phyloP scores from a whole-genome alignment of 1,140 invertebrate genomes.

The Drosophila bifasciata region DNA sequence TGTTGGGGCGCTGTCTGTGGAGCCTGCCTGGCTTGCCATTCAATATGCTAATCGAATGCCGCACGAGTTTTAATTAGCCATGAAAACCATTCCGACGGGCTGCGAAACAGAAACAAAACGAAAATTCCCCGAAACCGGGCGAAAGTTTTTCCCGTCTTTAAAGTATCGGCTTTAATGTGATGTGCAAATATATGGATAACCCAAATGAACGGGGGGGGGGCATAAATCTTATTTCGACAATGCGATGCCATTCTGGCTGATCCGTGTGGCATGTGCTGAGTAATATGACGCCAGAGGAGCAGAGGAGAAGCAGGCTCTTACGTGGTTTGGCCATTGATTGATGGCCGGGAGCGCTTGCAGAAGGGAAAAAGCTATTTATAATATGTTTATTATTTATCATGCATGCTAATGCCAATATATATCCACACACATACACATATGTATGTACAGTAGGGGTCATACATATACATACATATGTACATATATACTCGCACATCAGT shows the following conservation, averaged over 20 bases:
- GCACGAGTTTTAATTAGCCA: constrained; percentile 64
- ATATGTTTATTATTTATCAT: constrained; percentile 77
- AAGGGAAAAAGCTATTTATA: constrained; percentile 72
- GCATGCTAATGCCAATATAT: constrained; percentile 58
- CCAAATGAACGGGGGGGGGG: constrained; percentile 10
- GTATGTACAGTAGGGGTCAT: no score
- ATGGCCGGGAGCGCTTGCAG: constrained; percentile 45
- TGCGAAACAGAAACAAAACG: not conserved
- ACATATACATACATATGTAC: constrained; percentile 1
- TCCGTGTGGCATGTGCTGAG: constrained; percentile 57
- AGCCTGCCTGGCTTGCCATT: constrained; percentile 19
- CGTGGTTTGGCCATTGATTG: constrained; percentile 58
- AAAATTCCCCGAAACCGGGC: constrained; percentile 3
- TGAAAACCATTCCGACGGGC: constrained; percentile 55
- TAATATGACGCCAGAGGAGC: constrained; percentile 38
- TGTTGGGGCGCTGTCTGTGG: no score
- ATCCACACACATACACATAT: constrained; percentile 13
- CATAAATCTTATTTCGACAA: constrained; percentile 41
- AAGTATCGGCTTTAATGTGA: constrained; percentile 23
- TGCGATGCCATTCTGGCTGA: constrained; percentile 24
- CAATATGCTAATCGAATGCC: constrained; percentile 59
- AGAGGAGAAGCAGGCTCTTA: not conserved
- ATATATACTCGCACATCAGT: constrained; percentile 23
- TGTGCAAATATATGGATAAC: constrained; percentile 17
- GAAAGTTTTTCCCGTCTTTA: constrained; percentile 2